These are phyloP conservation scores for Calidris pygmaea DNA, from an alignment of 2,113 vertebrate species.

Conservation along the genomic window DNA sequence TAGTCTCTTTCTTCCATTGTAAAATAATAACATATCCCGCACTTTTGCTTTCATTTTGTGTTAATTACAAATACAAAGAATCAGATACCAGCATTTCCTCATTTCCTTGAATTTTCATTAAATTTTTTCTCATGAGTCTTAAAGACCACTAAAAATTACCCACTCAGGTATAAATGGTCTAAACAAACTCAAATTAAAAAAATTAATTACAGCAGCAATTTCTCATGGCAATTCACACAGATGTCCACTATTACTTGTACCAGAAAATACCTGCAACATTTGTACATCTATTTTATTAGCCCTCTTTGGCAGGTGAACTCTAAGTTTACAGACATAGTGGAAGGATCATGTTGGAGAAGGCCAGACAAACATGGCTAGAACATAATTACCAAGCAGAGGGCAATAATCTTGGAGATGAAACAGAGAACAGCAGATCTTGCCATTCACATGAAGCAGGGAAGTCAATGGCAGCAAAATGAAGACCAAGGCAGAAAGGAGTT, in stretches of 20 bases:
- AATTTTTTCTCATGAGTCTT: neutral
- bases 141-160: neutral
- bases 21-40: neutral
- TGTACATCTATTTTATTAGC: neutral
- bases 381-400: neutral
- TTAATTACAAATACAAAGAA: neutral
- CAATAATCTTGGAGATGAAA: neutral
- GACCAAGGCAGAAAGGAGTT: neutral
- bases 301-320: neutral
- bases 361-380: neutral
- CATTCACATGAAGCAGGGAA: rapidly evolving
- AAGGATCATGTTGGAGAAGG: neutral
- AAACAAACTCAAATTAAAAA: neutral
- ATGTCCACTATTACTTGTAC: neutral
- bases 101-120: neutral
- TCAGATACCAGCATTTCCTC: neutral
- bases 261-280: neutral
- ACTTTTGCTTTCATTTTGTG: neutral
- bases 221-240: neutral
- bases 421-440: neutral
- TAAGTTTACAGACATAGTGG: neutral
- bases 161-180: neutral
- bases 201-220: neutral
- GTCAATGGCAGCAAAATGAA: neutral
- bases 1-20: neutral